These are phyloP conservation scores for Emmelina monodactyla DNA, from an alignment of 2,888 invertebrate species.

Conservation along the genomic window DNA sequence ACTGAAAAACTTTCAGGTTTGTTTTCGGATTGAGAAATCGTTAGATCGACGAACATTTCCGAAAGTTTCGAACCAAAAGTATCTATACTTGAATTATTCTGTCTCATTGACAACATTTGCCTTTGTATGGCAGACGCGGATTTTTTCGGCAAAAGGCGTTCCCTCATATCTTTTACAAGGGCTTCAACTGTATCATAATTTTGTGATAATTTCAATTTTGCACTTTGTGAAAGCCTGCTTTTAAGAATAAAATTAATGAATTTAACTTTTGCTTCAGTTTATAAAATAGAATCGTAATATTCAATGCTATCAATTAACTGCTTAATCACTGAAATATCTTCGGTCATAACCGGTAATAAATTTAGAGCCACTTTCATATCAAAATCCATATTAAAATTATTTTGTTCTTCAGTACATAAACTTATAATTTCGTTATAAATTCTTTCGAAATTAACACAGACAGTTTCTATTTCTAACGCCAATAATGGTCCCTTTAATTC, in stretches of 20 bases:
- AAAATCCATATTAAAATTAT: too few relatives aligned
- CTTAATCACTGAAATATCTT: conserved; percentile 3
- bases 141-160: conserved; percentile 7
- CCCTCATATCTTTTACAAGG: conserved; percentile 7
- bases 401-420: too few relatives aligned
- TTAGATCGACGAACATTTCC: conserved; percentile 8
- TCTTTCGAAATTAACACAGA: too few relatives aligned
- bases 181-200: conserved; percentile 3
- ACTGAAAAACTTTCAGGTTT: conserved; percentile 3
- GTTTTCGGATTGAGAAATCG: conserved; percentile 8
- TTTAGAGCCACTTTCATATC: conserved; percentile 8
- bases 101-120: conserved; percentile 2
- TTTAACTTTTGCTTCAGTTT: conserved; percentile 2
- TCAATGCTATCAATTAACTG: conserved; percentile 9
- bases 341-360: conserved; percentile 8
- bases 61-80: conserved; percentile 7
- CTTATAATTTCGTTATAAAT: too few relatives aligned
- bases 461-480: too few relatives aligned
- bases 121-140: conserved; percentile 5
- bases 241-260: conserved; percentile 8
- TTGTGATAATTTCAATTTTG: conserved; percentile 5
- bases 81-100: conserved; percentile 3
- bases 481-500: too few relatives aligned
- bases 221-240: conserved; percentile 7
- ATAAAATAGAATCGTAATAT: conserved; percentile 5